phyloP scores from a whole-genome alignment of 2,797 vertebrate species.

The Hephaestus fuliginosus region DNA sequence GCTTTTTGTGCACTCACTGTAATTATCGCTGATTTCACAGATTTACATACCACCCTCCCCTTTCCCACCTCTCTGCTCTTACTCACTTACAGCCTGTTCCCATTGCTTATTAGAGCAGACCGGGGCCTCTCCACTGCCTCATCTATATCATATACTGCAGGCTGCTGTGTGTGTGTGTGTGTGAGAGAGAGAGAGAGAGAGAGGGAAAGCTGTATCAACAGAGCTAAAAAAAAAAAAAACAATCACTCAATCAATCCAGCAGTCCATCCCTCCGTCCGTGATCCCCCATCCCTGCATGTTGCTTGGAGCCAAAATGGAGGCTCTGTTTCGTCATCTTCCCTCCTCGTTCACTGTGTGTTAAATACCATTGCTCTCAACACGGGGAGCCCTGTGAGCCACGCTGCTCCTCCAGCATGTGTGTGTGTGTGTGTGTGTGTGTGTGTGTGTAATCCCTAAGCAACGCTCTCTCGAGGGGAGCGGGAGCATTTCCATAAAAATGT shows the following conservation, averaged over 20 bases:
- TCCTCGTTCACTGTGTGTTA: constrained; percentile 73
- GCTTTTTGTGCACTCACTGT: constrained; percentile 86
- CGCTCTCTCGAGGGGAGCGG: constrained; percentile 85
- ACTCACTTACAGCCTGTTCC: constrained; percentile 80
- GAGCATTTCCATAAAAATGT: constrained; percentile 88
- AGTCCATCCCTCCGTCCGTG: constrained; percentile 31
- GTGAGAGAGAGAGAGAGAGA: background rate
- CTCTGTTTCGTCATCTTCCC: constrained; percentile 69
- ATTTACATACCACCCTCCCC: constrained; percentile 83
- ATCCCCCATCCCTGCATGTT: constrained; percentile 26
- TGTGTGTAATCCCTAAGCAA: constrained; percentile 86
- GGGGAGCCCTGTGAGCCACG: constrained; percentile 80
- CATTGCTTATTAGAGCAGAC: constrained; percentile 54
- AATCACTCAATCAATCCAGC: constrained; percentile 51
- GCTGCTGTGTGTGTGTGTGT: constrained; percentile 12
- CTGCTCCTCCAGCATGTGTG: constrained; percentile 76
- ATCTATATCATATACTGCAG: constrained; percentile 46
- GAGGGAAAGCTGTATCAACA: constrained; percentile 25
- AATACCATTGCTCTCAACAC: constrained; percentile 78
- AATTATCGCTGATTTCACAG: constrained; percentile 87
- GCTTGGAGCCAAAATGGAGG: constrained; percentile 81
- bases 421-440: constrained; percentile 77
- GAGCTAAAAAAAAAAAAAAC: constrained; percentile 34
- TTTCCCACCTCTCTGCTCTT: constrained; percentile 78
- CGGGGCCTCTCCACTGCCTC: constrained; percentile 25